Base-by-base conservation (phyloP, 2,888 invertebrate species). In the Chrysolina americana region DNA sequence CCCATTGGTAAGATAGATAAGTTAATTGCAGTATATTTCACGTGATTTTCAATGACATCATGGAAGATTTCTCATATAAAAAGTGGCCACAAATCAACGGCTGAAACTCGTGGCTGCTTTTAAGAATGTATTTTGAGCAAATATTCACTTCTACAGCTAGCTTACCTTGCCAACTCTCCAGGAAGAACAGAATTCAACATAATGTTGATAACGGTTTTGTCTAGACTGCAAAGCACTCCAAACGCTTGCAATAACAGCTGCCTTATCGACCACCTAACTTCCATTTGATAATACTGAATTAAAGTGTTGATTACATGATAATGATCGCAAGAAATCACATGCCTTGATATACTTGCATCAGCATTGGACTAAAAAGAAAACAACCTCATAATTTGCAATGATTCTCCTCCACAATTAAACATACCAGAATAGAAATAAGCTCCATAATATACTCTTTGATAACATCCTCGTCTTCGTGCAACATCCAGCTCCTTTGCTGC, bases 201-300 rank as follows among this genome's bases (percentile, higher is more conserved):
- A 23, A 96, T 94, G 68, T 93, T 94, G 47, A 97, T 91, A 59
- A 96, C 94, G 5, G 93, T 93, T 73, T 93, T 91, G 87, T 97
- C 96, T 76, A 98, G 89, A 41, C 94, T 94, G 85, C 97, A 97
- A 91, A 97, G 93, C 41, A 95, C 94, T 21, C 95, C 95, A 87
- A 98, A 97, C 9, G 95, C 94, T 90, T 96, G 92, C 72, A 98
- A 88, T 56, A 98, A 89, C 11, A 95, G 89, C 84, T 95, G 93
- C 78, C 97, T 91, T 75, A 97, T 93, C 0, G 94, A 93, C 96
- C 96, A 96, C 78, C 96, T 90, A 0, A 94, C 93, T 88, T 98
- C 98, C 98, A 98, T 98, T 90, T 98, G 98, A 88, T 98, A 98
- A 89, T 97, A 98, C 84, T 96, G 94, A 71, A 97, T 95, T 73